Evolutionary conservation across 1,140 invertebrate genomes (phyloP), one percentile per base, ranked within the genome.

Genomic region (Heliconius himera): DNA sequence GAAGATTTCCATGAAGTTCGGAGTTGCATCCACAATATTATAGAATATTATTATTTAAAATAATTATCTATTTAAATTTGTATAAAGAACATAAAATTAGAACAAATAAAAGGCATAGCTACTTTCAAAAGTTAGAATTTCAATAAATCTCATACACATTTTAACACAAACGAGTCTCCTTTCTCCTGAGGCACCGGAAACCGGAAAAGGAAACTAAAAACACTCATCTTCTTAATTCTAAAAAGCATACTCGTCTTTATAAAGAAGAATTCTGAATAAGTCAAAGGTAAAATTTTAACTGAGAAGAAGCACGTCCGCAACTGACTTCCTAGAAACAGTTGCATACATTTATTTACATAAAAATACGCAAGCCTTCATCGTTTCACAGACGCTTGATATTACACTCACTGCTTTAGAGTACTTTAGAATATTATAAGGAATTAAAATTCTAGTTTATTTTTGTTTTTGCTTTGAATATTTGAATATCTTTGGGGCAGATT

Each of bases 311-410:
- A 71, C 73, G 78, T 70, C 78, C 73, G 73, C 20, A 54, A 22
- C 77, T 73, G n/a, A 51, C 71, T 79, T 74, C 73, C 56, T 74
- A 74, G 72, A 70, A 74, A 79, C 73, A 74, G 26, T 74, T 79
- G 51, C 71, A 60, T 73, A 38, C 72, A 79, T 79, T 70, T 79
- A 66, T 74, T 70, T 74, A 70, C 56, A 79, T 51, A 72, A 73
- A 78, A 70, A 26, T 49, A 70, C 38, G 66, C 66, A 33, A 70
- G 20, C 33, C 51, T 66, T 71, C 60, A 51, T 76, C 36, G 73
- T 78, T 56, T 78, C 54, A 78, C 51, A n/a, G 51, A 66, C 9
- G 38, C 38, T 73, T 73, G 54, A 78, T 73, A 26, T 41, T 72
- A 41, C 70, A 72, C 70, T 72, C 36, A 29, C 60, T 66, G 16